Conservation (phyloP, 2,888 invertebrate species). For the Polyommatus iphigenia region DNA sequence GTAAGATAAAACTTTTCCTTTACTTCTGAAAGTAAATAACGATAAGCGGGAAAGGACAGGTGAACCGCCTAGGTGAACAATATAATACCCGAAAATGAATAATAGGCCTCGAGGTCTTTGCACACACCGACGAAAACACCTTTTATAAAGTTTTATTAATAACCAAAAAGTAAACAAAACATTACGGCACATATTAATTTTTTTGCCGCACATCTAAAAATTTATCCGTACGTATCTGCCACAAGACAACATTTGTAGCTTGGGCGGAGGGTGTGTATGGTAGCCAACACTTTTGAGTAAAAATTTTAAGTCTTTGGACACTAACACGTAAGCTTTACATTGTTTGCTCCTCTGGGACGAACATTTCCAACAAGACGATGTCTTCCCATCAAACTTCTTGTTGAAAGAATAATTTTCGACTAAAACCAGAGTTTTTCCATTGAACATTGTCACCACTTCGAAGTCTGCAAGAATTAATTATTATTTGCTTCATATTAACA, state of each 20-base stretch:
- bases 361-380: conserved; percentile 13
- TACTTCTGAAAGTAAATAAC: too few relatives aligned
- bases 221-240: background rate
- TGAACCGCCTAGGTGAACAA: background rate
- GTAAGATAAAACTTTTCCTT: too few relatives aligned
- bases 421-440: background rate
- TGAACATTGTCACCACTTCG: background rate
- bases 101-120: background rate
- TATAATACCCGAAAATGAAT: too few relatives aligned
- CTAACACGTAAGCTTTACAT: background rate
- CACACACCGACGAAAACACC: background rate
- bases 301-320: conserved; percentile 29
- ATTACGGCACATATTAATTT: background rate
- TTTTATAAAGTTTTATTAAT: background rate
- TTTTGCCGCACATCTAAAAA: background rate
- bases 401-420: conserved; percentile 19
- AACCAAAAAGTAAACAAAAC: background rate
- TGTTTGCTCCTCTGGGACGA: conserved; percentile 20
- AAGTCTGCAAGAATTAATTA: background rate
- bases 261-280: background rate
- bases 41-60: too few relatives aligned
- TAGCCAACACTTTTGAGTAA: background rate
- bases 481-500: background rate
- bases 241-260: background rate
- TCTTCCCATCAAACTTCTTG: background rate